Conservation (phyloP, 2,113 vertebrate species). For the Phaethornis superciliosus region DNA sequence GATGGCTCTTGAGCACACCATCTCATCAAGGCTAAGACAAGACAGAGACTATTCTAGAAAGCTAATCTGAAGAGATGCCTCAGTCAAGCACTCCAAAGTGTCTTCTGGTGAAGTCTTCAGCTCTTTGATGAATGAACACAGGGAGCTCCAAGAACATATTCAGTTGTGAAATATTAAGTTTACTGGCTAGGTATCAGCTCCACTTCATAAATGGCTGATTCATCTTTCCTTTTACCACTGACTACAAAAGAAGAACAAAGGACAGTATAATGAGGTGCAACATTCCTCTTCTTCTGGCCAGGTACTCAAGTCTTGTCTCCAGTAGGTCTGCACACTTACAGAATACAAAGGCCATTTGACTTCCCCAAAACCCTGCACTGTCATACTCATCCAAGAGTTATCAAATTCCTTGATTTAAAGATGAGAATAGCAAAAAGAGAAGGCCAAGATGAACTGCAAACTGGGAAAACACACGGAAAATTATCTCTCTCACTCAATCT, state of each 20-base stretch:
- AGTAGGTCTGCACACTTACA: background rate
- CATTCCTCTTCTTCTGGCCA: background rate
- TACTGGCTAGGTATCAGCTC: background rate
- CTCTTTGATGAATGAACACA: background rate
- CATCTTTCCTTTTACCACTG: background rate
- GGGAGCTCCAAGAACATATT: background rate
- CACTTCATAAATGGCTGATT: background rate
- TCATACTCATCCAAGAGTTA: background rate
- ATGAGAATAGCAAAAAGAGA: background rate
- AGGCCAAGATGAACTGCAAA: background rate
- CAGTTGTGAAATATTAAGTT: background rate
- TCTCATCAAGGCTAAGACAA: background rate
- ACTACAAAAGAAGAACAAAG: background rate
- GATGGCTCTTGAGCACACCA: fast-evolving
- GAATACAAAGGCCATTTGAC: fast-evolving
- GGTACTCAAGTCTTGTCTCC: background rate
- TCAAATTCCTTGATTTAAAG: background rate
- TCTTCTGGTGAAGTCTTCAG: background rate
- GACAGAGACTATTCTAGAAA: background rate
- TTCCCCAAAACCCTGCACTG: background rate
- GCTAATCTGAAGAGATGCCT: background rate
- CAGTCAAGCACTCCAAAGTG: background rate
- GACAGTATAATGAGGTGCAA: background rate
- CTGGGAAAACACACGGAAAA: background rate
- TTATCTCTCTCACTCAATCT: background rate